A percentile compares a stretch with the other conserved stretches of the same genome.
Evolutionary conservation across 1,140 invertebrate genomes (phyloP).

Genomic region (Temnothorax longispinosus): DNA sequence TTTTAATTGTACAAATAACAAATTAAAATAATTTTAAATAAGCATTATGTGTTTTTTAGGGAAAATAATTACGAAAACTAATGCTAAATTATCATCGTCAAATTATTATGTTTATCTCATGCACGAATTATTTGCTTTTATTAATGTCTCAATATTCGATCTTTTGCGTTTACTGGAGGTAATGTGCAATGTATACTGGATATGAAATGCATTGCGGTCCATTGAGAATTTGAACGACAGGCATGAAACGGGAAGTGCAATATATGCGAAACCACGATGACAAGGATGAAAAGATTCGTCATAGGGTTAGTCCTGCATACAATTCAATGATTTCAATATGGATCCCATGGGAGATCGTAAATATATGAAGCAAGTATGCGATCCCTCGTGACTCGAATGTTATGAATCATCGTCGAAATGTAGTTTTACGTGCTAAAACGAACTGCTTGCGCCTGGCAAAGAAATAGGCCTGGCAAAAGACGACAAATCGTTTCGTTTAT

Average conservation of each 20-base stretch:
- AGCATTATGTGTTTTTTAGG: not conserved
- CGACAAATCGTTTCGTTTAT: not conserved
- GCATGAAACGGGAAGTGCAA: not conserved
- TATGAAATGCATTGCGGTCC: no score
- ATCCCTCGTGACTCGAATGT: slow-evolving; percentile 31
- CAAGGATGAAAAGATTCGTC: slow-evolving; percentile 13
- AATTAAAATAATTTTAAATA: slow-evolving; percentile 4
- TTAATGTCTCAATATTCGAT: not conserved
- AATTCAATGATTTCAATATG: not conserved
- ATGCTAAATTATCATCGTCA: not conserved
- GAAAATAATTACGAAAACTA: not conserved
- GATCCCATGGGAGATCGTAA: not conserved
- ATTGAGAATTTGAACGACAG: not conserved
- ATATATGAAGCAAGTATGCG: not conserved
- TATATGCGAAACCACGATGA: not conserved
- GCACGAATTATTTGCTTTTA: not conserved
- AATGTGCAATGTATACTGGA: not conserved
- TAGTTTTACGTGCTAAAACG: not conserved
- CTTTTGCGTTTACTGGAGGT: not conserved
- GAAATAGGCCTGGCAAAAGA: not conserved
- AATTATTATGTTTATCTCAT: not conserved
- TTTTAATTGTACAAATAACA: not conserved
- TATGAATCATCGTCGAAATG: not conserved
- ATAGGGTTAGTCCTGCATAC: not conserved
- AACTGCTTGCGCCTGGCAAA: not conserved